Evolutionary conservation across 2,113 vertebrate genomes (phyloP), one percentile per base, ranked within the genome.

Genomic region (Egretta garzetta): DNA sequence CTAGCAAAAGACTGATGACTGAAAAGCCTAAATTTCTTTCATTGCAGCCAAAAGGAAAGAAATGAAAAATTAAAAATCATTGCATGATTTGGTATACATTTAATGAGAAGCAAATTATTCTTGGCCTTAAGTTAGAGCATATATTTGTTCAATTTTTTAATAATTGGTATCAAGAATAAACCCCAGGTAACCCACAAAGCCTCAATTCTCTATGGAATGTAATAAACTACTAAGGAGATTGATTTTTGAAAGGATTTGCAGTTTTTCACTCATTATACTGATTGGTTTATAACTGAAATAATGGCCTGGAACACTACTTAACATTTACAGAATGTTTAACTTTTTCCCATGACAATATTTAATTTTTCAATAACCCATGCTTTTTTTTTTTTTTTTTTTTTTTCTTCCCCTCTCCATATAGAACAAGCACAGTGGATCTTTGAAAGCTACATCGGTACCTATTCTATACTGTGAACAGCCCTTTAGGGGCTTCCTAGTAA

Each of bases 191-290:
- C 20, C 64, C 64, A 84, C 67, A 86, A 86, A 91, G 91, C 74
- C 23, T 93, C 50, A 62, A 2, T 71, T 67, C 50, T 86, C 43
- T 68, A 35, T 24, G 24, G 52, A 90, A 73, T 19, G 17, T 71
- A 88, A 79, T 77, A 39, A 73, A 70, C 35, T 79, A 47, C 33
- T 53, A 67, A 86, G 68, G 12, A 71, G 91, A 93, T 55, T 77
- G 72, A 94, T 84, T 89, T 80, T 93, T 43, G 55, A 95, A 93
- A 91, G 73, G 50, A 80, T 91, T 94, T 91, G 26, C 37, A 55
- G 56, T 59, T 93, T 95, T 96, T 86, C 55, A 84, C 53, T 84
- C 93, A 67, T 88, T 92, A 67, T n/a, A 80, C 88, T 88, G 77
- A 94, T 52, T 92, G 49, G 41, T 84, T 68, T 82, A 59, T 62